phyloP scores from a whole-genome alignment of 2,113 vertebrate species.

The Apus apus region DNA sequence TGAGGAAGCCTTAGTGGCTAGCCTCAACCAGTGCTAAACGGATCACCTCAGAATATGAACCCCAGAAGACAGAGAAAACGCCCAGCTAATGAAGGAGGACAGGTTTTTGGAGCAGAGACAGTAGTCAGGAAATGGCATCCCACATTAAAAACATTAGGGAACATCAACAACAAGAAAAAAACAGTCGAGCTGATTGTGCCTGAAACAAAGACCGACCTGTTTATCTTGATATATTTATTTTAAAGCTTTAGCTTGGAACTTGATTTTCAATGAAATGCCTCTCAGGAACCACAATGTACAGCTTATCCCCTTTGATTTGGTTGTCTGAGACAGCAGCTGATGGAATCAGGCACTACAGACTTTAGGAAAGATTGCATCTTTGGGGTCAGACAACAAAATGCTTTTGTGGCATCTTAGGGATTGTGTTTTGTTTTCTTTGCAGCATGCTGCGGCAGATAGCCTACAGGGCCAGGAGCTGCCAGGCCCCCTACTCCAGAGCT shows the following conservation, averaged over 20 bases:
- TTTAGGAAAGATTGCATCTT: background rate
- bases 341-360: background rate
- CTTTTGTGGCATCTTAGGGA: background rate
- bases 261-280: background rate
- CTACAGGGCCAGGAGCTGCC: background rate
- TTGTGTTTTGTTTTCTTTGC: background rate
- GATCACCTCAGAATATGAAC: background rate
- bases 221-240: constrained; percentile 39
- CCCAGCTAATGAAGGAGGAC: background rate
- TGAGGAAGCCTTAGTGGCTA: background rate
- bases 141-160: background rate
- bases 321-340: background rate
- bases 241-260: background rate
- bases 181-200: background rate
- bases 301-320: background rate
- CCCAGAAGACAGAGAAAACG: background rate
- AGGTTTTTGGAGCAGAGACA: background rate
- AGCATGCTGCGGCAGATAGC: background rate
- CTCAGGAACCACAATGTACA: background rate
- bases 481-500: background rate
- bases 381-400: background rate
- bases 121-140: background rate
- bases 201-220: constrained; percentile 20
- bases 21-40: background rate
- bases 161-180: background rate